Conservation (phyloP, 2,113 vertebrate genomes). For the Platanista minor region DNA sequence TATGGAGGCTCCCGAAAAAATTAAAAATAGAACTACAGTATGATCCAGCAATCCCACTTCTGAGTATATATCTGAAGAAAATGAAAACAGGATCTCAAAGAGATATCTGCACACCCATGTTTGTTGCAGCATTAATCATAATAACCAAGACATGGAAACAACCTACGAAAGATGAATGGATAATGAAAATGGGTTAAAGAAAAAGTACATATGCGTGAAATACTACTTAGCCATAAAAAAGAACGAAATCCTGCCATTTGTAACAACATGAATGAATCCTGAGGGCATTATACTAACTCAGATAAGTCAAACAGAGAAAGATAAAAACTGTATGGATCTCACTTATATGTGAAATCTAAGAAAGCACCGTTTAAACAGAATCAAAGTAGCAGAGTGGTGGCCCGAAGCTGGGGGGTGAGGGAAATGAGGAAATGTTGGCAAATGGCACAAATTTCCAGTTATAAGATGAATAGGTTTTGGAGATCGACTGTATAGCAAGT, state of each 20-base stretch:
- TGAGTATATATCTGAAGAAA: not conserved
- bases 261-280: not conserved
- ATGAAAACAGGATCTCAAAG: not conserved
- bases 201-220: too few species aligned
- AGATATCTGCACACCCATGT: not conserved
- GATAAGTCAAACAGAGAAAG: not conserved
- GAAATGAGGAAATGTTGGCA: not conserved
- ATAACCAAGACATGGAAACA: not conserved
- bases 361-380: not conserved
- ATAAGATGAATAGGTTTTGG: not conserved
- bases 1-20: not conserved
- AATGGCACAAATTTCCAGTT: not conserved
- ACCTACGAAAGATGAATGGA: not conserved
- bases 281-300: not conserved
- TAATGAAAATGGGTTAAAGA: not conserved
- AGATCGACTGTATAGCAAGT: not conserved
- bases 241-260: not conserved
- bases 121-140: not conserved
- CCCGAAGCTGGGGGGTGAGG: not conserved
- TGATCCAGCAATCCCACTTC: not conserved
- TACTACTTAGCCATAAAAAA: too few species aligned
- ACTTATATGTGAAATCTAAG: not conserved
- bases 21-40: not conserved
- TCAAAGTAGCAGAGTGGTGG: not conserved
- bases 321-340: not conserved